These are phyloP conservation scores for Corythornis leucogaster DNA, from an alignment of 2,797 vertebrate genomes.

Conservation along the genomic window DNA sequence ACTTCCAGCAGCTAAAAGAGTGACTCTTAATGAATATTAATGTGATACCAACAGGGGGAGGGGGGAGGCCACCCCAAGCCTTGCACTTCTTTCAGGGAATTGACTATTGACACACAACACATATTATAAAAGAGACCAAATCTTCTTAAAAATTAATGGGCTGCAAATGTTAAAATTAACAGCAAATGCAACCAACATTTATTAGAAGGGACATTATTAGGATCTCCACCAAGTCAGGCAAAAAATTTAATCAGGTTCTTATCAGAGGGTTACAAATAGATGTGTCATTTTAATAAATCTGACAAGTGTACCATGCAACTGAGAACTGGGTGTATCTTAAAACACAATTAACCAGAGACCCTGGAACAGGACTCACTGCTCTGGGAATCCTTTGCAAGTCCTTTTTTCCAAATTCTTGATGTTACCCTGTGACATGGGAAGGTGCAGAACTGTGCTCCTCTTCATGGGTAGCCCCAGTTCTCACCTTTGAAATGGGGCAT, in stretches of 20 bases:
- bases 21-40: background rate
- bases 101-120: background rate
- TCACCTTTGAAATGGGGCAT: background rate
- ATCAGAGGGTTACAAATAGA: constrained; percentile 15
- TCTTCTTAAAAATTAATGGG: background rate
- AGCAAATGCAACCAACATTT: background rate
- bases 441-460: background rate
- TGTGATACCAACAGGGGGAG: background rate
- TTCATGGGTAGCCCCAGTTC: background rate
- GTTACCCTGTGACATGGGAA: background rate
- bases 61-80: accelerated
- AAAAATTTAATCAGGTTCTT: constrained; percentile 39
- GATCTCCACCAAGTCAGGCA: constrained; percentile 8
- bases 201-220: background rate
- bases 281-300: background rate
- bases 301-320: background rate
- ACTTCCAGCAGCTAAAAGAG: background rate
- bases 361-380: background rate
- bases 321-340: background rate
- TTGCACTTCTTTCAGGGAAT: background rate
- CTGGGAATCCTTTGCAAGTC: background rate
- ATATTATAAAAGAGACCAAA: background rate
- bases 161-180: background rate
- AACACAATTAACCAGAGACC: background rate
- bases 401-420: background rate